Conservation (phyloP, 30 jellyfish, hydroid and myxozoan species). For the Mastigias papua region DNA sequence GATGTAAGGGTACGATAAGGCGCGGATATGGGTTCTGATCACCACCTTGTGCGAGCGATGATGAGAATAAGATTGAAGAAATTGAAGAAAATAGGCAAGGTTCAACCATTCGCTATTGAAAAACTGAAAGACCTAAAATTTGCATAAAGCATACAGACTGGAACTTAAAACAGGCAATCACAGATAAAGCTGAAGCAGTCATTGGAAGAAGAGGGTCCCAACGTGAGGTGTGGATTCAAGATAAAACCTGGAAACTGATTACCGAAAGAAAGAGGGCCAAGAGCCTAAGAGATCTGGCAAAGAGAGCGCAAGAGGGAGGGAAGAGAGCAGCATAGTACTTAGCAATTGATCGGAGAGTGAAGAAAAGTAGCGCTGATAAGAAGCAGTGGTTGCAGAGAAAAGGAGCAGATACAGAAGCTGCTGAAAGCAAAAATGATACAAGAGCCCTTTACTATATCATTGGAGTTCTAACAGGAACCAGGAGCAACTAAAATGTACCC, state of each 20-base stretch:
- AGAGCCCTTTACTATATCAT: too few species aligned
- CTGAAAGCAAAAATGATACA: too few species aligned
- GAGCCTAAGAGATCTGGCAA: background rate
- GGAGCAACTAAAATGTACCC: conserved; percentile 19
- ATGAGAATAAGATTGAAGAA: conserved; percentile 12
- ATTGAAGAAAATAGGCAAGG: background rate
- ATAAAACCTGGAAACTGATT: conserved; percentile 17
- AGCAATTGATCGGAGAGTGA: conserved; percentile 15
- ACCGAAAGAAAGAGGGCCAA: conserved; percentile 1
- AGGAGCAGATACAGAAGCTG: too few species aligned
- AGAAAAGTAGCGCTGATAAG: conserved; percentile 10
- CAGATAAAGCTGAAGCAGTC: conserved; percentile 13
- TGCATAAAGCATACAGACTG: background rate
- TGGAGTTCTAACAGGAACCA: conserved; percentile 14
- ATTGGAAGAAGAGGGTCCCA: conserved; percentile 33
- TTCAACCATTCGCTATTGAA: background rate
- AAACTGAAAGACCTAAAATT: conserved; percentile 11
- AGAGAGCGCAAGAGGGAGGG: conserved; percentile 8
- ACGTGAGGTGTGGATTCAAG: conserved; percentile 23
- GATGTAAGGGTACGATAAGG: conserved; percentile 13
- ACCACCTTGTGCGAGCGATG: conserved; percentile 18
- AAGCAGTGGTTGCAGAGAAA: conserved; percentile 20
- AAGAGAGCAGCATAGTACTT: conserved; percentile 4
- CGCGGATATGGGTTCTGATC: conserved; percentile 42
- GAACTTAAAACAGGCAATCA: conserved; percentile 5